phyloP scores from a whole-genome alignment of 1,140 invertebrate genomes.

The Chlorops oryzae region DNA sequence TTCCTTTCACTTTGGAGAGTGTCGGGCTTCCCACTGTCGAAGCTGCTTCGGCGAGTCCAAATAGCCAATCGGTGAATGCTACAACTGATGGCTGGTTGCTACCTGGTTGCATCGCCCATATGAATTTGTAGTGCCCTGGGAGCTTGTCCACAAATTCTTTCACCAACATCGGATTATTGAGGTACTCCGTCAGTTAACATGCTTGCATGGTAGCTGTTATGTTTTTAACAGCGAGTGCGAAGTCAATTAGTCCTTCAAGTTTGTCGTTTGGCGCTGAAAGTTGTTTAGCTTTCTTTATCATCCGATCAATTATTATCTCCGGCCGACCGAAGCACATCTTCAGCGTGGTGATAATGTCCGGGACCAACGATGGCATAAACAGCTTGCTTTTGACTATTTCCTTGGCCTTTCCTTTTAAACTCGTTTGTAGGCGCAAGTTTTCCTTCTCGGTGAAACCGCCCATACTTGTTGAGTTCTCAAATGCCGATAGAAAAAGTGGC shows the following conservation, averaged over 20 bases:
- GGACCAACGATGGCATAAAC: conserved; percentile 7
- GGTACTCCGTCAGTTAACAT: not conserved
- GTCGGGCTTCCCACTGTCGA: no score
- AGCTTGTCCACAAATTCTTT: conserved; percentile 5
- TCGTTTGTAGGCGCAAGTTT: conserved; percentile 9
- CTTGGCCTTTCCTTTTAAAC: not conserved
- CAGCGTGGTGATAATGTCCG: conserved; percentile 3
- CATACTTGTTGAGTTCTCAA: not conserved
- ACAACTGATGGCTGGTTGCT: not conserved
- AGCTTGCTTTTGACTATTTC: conserved; percentile 3
- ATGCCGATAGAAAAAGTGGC: conserved; percentile 6
- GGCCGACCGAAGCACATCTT: conserved; percentile 7
- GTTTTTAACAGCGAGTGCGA: conserved; percentile 8
- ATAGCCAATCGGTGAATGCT: no score
- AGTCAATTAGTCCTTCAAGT: conserved; percentile 7
- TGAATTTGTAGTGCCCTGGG: conserved; percentile 2
- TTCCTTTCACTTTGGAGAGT: no score
- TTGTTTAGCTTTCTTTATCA: conserved; percentile 5
- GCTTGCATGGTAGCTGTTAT: conserved; percentile 10
- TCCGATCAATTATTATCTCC: not conserved
- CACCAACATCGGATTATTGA: conserved; percentile 5
- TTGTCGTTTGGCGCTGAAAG: not conserved
- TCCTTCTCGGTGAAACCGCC: conserved; percentile 7
- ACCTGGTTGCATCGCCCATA: conserved; percentile 1
- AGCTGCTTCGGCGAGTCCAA: no score